Evolutionary conservation across 2,797 vertebrate species (phyloP), one percentile per base, ranked within the genome.

Genomic region (Pseudomugil gertrudae): DNA sequence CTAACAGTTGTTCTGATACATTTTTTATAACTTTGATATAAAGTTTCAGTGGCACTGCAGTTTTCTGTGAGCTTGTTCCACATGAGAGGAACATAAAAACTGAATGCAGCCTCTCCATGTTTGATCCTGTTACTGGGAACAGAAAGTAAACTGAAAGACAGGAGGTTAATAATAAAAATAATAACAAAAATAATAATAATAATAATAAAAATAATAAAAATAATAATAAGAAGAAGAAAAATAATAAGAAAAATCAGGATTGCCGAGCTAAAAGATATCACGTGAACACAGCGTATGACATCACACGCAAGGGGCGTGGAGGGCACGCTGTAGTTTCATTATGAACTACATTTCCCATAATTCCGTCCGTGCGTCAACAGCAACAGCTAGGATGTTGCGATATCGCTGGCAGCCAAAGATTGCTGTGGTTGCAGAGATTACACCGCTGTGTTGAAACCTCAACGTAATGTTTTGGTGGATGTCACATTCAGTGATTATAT

Each of bases 311-410:
- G 30, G 50, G 13, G 15, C 13, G 38, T 8, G 21, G 65, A 35
- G 15, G 69, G 64, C 19, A 26, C 21, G 60, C 63, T 71, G 86
- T 80, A 66, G 59, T 63, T 19, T 13, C 51, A 9, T 43, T 2
- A 0, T 1, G 23, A 78, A 92, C 90, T 91, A 66, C 90, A 90
- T 0, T 67, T 74, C 89, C 91, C 91, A 90, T 0, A 81, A 66
- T 76, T 9, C 89, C 51, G 0, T 27, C 15, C 64, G 74, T 35
- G 76, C 84, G 74, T 86, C 80, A 85, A 87, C 85, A 80, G 87
- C 83, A 84, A 84, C 89, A 81, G 85, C 90, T 85, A 65, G 89
- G 90, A 92, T 92, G 87, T 87, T 91, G 90, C 90, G 88, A 90
- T 89, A 80, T 78, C 66, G 69, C 81, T 86, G 88, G 86, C 84